These are phyloP conservation scores for Lacerta bilineata DNA, from an alignment of 2,797 vertebrate genomes.

Conservation along the genomic window DNA sequence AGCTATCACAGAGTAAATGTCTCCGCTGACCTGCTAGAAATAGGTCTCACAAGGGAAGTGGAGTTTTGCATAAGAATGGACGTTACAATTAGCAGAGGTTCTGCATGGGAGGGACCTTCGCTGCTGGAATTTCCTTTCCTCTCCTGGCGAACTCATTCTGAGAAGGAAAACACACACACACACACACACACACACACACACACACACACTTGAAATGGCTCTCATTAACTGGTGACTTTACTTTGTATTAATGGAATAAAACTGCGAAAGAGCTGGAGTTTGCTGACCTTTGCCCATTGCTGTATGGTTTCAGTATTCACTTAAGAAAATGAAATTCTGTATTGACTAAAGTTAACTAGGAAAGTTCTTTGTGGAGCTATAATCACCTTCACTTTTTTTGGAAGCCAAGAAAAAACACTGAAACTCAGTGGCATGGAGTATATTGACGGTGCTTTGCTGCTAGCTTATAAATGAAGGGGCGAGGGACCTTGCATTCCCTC, in stretches of 20 bases:
- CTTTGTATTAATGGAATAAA: conserved; percentile 25
- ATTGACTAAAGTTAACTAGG: background rate
- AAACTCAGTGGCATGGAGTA: background rate
- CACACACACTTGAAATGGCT: background rate
- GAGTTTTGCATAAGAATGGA: background rate
- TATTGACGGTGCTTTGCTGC: background rate
- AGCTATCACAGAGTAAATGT: background rate
- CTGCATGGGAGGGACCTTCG: background rate
- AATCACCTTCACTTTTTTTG: background rate
- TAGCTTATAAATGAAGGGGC: background rate
- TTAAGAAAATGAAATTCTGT: conserved; percentile 25
- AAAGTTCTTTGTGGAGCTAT: background rate
- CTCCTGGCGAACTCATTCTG: background rate
- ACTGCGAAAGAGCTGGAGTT: background rate
- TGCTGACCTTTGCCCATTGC: conserved; percentile 15
- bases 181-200: too few species aligned
- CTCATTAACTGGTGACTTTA: conserved; percentile 23
- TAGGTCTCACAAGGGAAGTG: background rate
- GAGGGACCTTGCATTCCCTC: too few species aligned
- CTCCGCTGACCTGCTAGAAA: background rate
- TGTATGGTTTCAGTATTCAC: conserved; percentile 13
- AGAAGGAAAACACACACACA: background rate
- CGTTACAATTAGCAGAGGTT: background rate
- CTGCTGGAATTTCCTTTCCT: background rate
- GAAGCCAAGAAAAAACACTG: background rate